Evolutionary conservation across 2,888 invertebrate species (phyloP), one percentile per base, ranked within the genome.

Genomic region (Hirtodrosophila histrioides): DNA sequence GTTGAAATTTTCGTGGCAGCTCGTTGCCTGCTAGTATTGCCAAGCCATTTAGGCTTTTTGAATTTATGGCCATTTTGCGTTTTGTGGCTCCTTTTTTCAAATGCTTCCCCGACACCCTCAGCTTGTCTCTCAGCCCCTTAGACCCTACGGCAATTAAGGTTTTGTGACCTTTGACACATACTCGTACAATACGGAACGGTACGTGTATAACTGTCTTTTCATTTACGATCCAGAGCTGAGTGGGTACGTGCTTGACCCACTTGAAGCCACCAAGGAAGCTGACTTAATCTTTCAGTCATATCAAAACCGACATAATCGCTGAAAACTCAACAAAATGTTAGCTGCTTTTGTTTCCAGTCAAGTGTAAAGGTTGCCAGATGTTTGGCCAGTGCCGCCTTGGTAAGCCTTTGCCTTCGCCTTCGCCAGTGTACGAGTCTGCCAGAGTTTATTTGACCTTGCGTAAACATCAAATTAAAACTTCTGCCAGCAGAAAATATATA

Each of bases 31-130:
- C 43, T 50, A 58, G 68, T 78, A 75, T 70, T 77, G 75, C 56
- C 67, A 78, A 85, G 77, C 66, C 75, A 79, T 82, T 82, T 83
- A 73, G 80, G 78, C 64, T 83, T 80, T 85, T 75, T 83, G 75
- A 82, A 86, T 82, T 86, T 82, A 82, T 86, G 80, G 60, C 83
- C 86, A 83, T 82, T 82, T 86, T 70, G 78, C 78, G 82, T 82
- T 86, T 83, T 83, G 78, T 57, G 86, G 67, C 58, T 64, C 51
- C 51, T 53, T 33, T 74, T 73, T 56, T 53, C 11, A 62, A 76
- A 61, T 57, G 48, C 44, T 11, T 11, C 27, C 29, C 17, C 10
- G 17, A 17, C 17, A 8, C 4, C 3, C 7, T 6, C 17, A 7
- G 24, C 23, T 0, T 1, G 1, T 1, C 17, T 9, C 7, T 1